Conservation (phyloP, 2,797 vertebrate species). For the Melanotaenia parkinsoni region DNA sequence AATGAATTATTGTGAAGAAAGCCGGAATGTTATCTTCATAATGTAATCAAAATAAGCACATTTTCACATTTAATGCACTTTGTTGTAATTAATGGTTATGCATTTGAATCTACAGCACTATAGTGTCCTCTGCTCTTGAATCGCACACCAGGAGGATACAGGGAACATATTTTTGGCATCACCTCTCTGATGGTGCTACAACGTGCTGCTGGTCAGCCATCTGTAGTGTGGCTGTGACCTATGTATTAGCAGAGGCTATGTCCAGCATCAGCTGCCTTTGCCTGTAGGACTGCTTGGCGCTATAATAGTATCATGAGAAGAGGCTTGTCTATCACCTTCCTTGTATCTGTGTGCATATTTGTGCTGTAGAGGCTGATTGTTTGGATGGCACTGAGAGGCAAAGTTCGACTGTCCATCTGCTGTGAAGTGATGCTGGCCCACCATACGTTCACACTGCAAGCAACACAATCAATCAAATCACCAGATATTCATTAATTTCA, state of each 20-base stretch:
- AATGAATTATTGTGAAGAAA: constrained; percentile 50
- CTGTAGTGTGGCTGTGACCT: constrained; percentile 62
- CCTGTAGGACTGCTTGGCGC: constrained; percentile 37
- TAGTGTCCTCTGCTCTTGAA: constrained; percentile 8
- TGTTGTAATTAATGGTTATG: neutral
- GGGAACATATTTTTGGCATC: constrained; percentile 28
- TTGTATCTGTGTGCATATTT: constrained; percentile 25
- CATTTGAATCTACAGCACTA: constrained; percentile 9
- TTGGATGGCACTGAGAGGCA: constrained; percentile 8
- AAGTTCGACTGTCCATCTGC: constrained; percentile 32
- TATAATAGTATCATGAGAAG: constrained; percentile 23
- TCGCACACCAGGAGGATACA: constrained; percentile 20
- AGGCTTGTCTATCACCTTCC: constrained; percentile 16
- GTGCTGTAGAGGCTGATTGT: neutral
- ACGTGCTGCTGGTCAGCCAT: constrained; percentile 47
- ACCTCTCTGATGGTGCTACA: constrained; percentile 32
- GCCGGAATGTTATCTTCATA: constrained; percentile 44
- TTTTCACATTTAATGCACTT: constrained; percentile 34
- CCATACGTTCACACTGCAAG: constrained; percentile 43
- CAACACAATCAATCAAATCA: constrained; percentile 58
- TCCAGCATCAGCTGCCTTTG: constrained; percentile 52
- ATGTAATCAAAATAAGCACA: constrained; percentile 44
- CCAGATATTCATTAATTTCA: constrained; percentile 52
- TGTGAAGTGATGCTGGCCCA: constrained; percentile 38
- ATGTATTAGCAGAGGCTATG: constrained; percentile 42